Evolutionary conservation across 2,113 vertebrate species (phyloP).

Genomic region (Microcebus ravelobensis): DNA sequence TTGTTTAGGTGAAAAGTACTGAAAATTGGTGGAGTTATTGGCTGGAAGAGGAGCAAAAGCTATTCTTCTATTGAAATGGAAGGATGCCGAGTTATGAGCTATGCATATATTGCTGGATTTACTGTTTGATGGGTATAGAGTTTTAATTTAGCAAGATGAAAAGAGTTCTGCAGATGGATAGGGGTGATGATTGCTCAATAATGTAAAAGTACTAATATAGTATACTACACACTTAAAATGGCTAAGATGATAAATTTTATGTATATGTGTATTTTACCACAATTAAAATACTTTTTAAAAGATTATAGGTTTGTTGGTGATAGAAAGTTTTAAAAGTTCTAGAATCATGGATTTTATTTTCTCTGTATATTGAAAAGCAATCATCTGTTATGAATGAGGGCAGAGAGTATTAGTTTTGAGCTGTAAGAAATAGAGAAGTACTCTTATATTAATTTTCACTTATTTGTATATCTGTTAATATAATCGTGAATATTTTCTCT

Average conservation of each 20-base stretch:
- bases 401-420: not conserved
- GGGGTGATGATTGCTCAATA: not conserved
- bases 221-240: not conserved
- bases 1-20: not conserved
- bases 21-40: not conserved
- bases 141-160: not conserved
- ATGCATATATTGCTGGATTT: not conserved
- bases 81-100: not conserved
- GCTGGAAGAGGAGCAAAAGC: not conserved
- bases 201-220: not conserved
- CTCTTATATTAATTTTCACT: not conserved
- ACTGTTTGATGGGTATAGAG: not conserved
- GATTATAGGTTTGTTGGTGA: not conserved
- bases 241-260: not conserved
- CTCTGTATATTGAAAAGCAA: not conserved
- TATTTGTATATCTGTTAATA: not conserved
- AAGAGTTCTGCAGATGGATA: not conserved
- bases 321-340: not conserved
- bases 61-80: not conserved
- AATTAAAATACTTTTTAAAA: not conserved
- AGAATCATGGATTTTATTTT: not conserved
- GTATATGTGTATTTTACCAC: not conserved
- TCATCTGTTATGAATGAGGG: not conserved
- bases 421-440: not conserved
- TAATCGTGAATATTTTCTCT: not conserved